Conservation (phyloP, 2,113 vertebrate genomes). For the Pyxicephalus adspersus region DNA sequence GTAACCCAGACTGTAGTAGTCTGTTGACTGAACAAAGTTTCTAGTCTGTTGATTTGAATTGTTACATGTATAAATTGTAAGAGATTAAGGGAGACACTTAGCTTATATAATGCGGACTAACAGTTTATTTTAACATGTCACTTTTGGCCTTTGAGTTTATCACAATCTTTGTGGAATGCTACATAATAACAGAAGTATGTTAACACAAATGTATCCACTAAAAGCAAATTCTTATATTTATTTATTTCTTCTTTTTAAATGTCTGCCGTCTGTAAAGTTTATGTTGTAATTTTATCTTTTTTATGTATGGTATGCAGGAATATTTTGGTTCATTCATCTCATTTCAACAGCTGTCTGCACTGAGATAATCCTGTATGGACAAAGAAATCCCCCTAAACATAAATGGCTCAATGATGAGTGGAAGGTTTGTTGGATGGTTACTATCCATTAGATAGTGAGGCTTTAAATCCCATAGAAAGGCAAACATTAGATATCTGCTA, state of each 20-base stretch:
- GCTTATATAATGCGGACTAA: slow-evolving; percentile 3
- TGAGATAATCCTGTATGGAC: slow-evolving; percentile 22
- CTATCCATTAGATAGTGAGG: slow-evolving; percentile 20
- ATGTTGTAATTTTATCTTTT: slow-evolving; percentile 18
- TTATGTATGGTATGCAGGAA: not conserved
- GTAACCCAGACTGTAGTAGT: not conserved
- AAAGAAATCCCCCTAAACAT: slow-evolving; percentile 30
- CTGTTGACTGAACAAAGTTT: not conserved
- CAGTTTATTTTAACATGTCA: slow-evolving; percentile 27
- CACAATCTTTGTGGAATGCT: slow-evolving; percentile 5
- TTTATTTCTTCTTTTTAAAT: slow-evolving; percentile 3
- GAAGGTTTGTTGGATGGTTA: slow-evolving; percentile 44
- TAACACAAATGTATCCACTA: not conserved
- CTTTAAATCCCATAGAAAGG: slow-evolving; percentile 41
- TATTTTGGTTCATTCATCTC: slow-evolving; percentile 35
- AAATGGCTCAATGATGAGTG: slow-evolving; percentile 47
- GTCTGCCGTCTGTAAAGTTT: not conserved
- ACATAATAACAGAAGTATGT: slow-evolving; percentile 2
- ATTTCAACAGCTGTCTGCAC: slow-evolving; percentile 43
- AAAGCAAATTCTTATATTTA: slow-evolving; percentile 12
- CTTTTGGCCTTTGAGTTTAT: slow-evolving; percentile 11
- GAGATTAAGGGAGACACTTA: slow-evolving; percentile 22
- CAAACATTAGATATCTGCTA: slow-evolving; percentile 50
- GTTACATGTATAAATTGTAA: not conserved
- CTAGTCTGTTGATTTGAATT: not conserved